phyloP scores from a whole-genome alignment of 2,113 vertebrate species.

The Mirounga angustirostris region DNA sequence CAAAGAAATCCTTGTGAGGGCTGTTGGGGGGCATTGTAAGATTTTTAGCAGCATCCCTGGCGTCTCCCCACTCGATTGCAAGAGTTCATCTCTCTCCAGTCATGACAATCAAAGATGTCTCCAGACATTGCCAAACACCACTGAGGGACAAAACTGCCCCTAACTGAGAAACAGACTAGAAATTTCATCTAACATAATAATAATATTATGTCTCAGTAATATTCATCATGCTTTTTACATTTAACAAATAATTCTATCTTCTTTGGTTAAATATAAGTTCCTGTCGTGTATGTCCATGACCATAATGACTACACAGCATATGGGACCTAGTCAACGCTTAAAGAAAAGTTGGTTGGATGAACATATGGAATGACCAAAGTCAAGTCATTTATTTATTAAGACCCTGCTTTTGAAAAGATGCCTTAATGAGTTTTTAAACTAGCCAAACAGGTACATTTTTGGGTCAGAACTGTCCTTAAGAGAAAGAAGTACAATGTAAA shows the following conservation, averaged over 20 bases:
- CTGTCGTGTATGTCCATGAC: not conserved
- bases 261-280: not conserved
- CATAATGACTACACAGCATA: not conserved
- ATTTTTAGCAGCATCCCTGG: not conserved
- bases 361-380: not conserved
- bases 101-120: not conserved
- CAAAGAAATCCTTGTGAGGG: not conserved
- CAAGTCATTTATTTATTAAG: not conserved
- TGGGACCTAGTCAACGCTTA: not conserved
- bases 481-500: not conserved
- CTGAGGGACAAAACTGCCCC: not conserved
- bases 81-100: accelerated
- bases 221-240: not conserved
- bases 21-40: not conserved
- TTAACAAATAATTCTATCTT: not conserved
- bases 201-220: not conserved
- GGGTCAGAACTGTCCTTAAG: not conserved
- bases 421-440: not conserved
- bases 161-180: not conserved
- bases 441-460: not conserved
- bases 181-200: not conserved
- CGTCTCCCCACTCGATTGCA: not conserved
- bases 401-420: not conserved
- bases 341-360: not conserved
- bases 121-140: not conserved